Conservation (phyloP, 2,888 invertebrate genomes). For the Drosophila multiciliata region DNA sequence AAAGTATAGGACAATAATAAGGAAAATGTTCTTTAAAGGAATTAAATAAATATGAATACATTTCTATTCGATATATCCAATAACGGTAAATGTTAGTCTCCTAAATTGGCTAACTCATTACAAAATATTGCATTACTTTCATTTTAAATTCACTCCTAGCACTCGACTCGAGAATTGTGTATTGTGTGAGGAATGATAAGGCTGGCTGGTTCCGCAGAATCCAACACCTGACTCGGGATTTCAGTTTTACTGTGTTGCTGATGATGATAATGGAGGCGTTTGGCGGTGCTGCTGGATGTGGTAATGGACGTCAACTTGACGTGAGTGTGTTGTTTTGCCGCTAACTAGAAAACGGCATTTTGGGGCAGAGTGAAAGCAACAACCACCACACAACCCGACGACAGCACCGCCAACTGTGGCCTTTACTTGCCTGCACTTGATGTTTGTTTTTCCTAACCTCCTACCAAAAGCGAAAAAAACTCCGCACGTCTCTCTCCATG, state of each 20-base stretch:
- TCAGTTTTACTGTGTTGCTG: slow-evolving; percentile 32
- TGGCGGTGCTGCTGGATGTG: too few species aligned
- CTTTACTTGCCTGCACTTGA: slow-evolving; percentile 53
- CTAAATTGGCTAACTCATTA: background rate
- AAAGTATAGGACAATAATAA: background rate
- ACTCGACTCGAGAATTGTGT: background rate
- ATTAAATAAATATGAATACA: background rate
- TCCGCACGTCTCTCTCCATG: slow-evolving; percentile 33
- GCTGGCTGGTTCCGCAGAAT: slow-evolving; percentile 20
- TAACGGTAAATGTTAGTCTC: background rate
- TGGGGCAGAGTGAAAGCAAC: slow-evolving; percentile 69
- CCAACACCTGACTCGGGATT: slow-evolving; percentile 25
- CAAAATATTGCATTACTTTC: background rate
- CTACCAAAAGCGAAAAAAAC: slow-evolving; percentile 65
- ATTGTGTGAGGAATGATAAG: slow-evolving; percentile 35
- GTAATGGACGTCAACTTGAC: slow-evolving; percentile 54
- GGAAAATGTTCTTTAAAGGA: background rate
- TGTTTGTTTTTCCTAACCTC: slow-evolving; percentile 61
- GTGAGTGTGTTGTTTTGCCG: slow-evolving; percentile 63
- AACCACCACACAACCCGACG: background rate
- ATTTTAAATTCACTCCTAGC: background rate
- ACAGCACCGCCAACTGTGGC: slow-evolving; percentile 18
- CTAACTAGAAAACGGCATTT: slow-evolving; percentile 73
- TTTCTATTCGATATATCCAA: background rate
- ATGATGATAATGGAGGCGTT: slow-evolving; percentile 12